Conservation (phyloP, 2,113 vertebrate genomes). For the Eulemur macaco region DNA sequence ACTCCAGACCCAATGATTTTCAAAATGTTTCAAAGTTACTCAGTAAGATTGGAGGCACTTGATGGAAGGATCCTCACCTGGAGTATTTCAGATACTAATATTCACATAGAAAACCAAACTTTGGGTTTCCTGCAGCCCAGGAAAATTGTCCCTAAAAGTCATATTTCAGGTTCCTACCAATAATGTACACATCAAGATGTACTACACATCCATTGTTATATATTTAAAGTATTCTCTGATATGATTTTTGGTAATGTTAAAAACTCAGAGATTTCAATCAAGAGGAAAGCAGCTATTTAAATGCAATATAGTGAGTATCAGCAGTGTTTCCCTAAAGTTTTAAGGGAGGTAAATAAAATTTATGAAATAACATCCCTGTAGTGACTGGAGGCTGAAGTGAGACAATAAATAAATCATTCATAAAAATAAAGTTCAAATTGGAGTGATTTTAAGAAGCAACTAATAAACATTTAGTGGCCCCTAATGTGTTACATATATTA, state of each 20-base stretch:
- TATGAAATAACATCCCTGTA: background rate
- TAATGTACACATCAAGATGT: constrained; percentile 56
- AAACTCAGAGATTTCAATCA: background rate
- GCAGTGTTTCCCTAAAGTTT: background rate
- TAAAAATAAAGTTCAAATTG: constrained; percentile 16
- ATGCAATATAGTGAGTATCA: background rate
- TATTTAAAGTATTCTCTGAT: constrained; percentile 24
- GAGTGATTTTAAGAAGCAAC: constrained; percentile 19
- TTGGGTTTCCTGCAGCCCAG: background rate
- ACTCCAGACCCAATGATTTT: background rate
- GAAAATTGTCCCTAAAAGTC: background rate
- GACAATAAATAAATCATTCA: background rate
- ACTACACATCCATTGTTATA: background rate
- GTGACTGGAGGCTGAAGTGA: background rate
- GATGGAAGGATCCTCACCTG: background rate
- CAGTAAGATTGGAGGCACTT: background rate
- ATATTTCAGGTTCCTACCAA: constrained; percentile 23
- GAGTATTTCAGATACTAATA: constrained; percentile 48
- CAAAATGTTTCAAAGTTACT: background rate
- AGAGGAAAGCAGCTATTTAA: background rate
- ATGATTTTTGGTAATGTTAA: background rate
- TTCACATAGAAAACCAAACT: constrained; percentile 35
- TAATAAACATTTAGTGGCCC: background rate
- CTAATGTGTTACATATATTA: background rate
- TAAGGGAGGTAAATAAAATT: background rate